These are phyloP conservation scores for Pelecanoides urinatrix DNA, from an alignment of 2,113 vertebrate species.

Conservation along the genomic window DNA sequence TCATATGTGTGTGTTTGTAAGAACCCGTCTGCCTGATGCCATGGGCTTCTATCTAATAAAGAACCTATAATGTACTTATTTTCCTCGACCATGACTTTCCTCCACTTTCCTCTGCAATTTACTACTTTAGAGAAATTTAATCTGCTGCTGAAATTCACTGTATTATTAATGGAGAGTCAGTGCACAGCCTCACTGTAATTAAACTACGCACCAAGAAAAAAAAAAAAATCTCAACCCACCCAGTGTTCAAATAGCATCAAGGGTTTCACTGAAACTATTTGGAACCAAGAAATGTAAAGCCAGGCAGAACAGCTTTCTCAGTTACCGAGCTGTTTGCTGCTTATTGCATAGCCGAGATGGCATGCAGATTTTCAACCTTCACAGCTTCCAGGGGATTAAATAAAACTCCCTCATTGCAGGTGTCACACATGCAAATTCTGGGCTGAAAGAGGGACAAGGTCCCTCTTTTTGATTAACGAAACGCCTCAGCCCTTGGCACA, in stretches of 20 bases:
- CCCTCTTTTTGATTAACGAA: neutral
- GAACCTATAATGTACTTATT: slow-evolving; percentile 60
- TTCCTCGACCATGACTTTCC: slow-evolving; percentile 37
- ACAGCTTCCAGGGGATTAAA: neutral
- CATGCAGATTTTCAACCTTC: neutral
- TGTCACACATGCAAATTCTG: neutral
- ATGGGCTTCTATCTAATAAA: slow-evolving; percentile 71
- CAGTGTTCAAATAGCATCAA: neutral
- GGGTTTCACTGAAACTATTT: neutral
- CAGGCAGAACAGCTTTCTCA: neutral
- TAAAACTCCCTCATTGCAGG: neutral
- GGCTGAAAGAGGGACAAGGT: neutral
- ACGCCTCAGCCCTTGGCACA: neutral
- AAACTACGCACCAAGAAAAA: slow-evolving; percentile 24
- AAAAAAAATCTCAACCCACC: neutral
- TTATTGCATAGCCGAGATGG: neutral
- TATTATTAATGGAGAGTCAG: slow-evolving; percentile 84
- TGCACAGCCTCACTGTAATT: slow-evolving; percentile 72
- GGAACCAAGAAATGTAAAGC: neutral
- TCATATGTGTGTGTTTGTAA: slow-evolving; percentile 47
- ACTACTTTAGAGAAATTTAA: slow-evolving; percentile 82
- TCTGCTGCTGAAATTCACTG: slow-evolving; percentile 77
- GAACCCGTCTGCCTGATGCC: slow-evolving; percentile 58
- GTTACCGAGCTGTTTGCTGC: neutral
- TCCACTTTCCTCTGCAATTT: slow-evolving; percentile 65